phyloP scores from a whole-genome alignment of 2,797 vertebrate species.

The Acanthopagrus latus region DNA sequence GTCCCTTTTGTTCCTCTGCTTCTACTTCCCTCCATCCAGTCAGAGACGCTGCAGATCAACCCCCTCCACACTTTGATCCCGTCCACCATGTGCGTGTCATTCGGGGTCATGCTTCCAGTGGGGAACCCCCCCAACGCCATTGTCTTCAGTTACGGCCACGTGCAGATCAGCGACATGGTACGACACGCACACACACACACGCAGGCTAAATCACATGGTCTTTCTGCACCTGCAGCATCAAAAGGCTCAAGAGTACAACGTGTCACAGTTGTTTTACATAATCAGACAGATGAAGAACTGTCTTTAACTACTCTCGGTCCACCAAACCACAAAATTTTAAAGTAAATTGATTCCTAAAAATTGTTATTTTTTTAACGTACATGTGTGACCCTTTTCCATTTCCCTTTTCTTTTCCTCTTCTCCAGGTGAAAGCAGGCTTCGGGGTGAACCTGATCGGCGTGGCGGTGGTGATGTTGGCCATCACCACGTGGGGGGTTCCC shows the following conservation, averaged over 20 bases:
- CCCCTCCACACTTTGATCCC: slow-evolving; percentile 97
- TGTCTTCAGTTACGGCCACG: slow-evolving; percentile 97
- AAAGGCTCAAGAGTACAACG: slow-evolving; percentile 27
- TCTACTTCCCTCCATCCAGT: slow-evolving; percentile 80
- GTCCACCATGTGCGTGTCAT: slow-evolving; percentile 98
- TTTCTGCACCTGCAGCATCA: slow-evolving; percentile 68
- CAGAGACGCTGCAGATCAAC: slow-evolving; percentile 95
- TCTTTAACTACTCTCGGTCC: slow-evolving; percentile 24
- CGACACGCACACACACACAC: neutral
- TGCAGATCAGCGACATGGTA: slow-evolving; percentile 98
- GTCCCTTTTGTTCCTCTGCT: slow-evolving; percentile 3
- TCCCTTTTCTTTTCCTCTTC: neutral
- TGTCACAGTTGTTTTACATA: slow-evolving; percentile 41
- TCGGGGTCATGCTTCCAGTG: slow-evolving; percentile 98
- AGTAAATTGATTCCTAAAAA: neutral
- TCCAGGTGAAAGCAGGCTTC: slow-evolving; percentile 96
- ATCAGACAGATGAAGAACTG: slow-evolving; percentile 24
- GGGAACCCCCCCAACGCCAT: slow-evolving; percentile 99
- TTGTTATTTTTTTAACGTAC: neutral
- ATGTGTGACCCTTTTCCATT: neutral
- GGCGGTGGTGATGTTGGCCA: slow-evolving; percentile 94
- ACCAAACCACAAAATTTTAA: neutral
- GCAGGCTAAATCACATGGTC: slow-evolving; percentile 36
- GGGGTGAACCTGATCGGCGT: slow-evolving; percentile 97
- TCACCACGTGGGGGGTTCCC: slow-evolving; percentile 95